Evolutionary conservation across 1,140 invertebrate species (phyloP).

Genomic region (Lordiphosa stackelbergi): DNA sequence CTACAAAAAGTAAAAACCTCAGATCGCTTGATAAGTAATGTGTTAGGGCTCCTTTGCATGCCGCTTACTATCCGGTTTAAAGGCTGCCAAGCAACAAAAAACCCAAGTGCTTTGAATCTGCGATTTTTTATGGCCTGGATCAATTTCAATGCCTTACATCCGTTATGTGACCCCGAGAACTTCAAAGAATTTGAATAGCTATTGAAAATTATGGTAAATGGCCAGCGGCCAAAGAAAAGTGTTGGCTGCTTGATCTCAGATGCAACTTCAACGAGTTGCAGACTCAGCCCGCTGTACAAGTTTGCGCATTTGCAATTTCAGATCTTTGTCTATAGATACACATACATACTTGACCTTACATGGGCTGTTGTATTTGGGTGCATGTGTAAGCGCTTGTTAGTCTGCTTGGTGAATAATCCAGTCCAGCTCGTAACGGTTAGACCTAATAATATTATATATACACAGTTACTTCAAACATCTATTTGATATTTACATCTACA

Average conservation of each 20-base stretch:
- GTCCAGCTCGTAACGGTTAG: constrained; percentile 8
- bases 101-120: constrained; percentile 29
- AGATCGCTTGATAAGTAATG: too few relatives aligned
- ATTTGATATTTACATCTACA: background rate
- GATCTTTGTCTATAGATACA: constrained; percentile 49
- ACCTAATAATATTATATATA: constrained; percentile 1
- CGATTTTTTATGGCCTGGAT: constrained; percentile 53
- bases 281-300: constrained; percentile 3
- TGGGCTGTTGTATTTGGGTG: constrained; percentile 17
- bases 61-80: constrained; percentile 31
- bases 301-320: constrained; percentile 35
- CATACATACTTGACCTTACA: constrained; percentile 41
- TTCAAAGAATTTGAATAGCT: constrained; percentile 61
- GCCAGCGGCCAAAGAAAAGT: constrained; percentile 56
- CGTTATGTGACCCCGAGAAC: constrained; percentile 63
- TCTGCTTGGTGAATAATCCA: constrained; percentile 7
- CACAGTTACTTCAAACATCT: background rate
- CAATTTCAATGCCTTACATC: constrained; percentile 61
- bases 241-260: constrained; percentile 52
- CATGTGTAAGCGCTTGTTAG: constrained; percentile 8
- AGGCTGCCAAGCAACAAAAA: constrained; percentile 19
- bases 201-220: constrained; percentile 65
- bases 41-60: constrained; percentile 1
- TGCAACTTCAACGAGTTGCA: constrained; percentile 31
- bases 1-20: too few relatives aligned